Evolutionary conservation across 2,113 vertebrate genomes (phyloP), one percentile per base, ranked within the genome.

Genomic region (Alces alces): DNA sequence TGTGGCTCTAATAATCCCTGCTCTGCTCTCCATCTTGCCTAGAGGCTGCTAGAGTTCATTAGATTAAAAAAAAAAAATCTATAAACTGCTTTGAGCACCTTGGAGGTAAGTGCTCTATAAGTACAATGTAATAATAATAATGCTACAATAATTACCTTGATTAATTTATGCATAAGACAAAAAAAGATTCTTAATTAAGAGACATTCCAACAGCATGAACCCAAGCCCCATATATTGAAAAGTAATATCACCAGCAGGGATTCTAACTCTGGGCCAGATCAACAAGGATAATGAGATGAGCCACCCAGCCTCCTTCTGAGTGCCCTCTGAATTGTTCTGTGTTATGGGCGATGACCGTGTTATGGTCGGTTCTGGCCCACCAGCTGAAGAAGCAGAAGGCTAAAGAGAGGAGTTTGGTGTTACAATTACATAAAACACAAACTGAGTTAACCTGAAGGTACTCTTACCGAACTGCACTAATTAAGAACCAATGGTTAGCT

Each of bases 181-280:
- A 98, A 97, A 97, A 97, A 96, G 97, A 98, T 97, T 93, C 97
- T 97, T 98, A 98, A 98, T 98, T 98, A 98, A 98, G 95, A 97
- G 96, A 96, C 95, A 97, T 97, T 97, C 92, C 91, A 92, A 89
- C 93, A 80, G 84, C 82, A 45, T 80, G 97, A 98, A 97, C 91
- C 95, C 79, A 91, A 97, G 94, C 83, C 85, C 39, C 70, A 30
- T 96, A 92, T 94, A 98, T 43, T 80, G 93, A 80, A 89, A 96
- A 95, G 97, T 86, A 92, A 89, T 91, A 70, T 79, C 95, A 90
- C 85, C 93, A 96, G 87, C 86, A 96, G 94, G 91, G 79, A 94
- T 73, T 97, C 95, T 95, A 97, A 97, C 91, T 91, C 89, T 12
- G 55, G 78, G 91, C 61, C 96, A 91, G 55, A 91, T 45, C 0